Evolutionary conservation across 2,113 vertebrate species (phyloP).

Genomic region (Campylomormyrus tamandua): DNA sequence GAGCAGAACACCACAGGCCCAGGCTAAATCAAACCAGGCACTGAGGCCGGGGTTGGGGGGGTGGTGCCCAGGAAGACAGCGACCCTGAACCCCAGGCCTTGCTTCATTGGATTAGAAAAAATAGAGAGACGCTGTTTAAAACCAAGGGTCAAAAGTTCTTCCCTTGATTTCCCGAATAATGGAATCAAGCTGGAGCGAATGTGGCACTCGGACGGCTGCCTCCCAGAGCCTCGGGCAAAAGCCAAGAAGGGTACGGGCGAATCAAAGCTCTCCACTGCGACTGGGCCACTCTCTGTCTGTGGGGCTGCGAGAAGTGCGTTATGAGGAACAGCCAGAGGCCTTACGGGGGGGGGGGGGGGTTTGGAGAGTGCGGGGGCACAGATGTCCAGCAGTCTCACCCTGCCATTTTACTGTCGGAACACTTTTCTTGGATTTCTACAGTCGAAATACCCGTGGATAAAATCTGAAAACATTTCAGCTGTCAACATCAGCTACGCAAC

Average conservation of each 20-base stretch:
- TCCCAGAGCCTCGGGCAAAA: not conserved
- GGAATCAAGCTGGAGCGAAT: slow-evolving; percentile 24
- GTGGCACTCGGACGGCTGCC: not conserved
- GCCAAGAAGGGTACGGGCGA: not conserved
- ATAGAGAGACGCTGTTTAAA: not conserved
- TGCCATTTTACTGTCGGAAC: not conserved
- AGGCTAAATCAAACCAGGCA: slow-evolving; percentile 49
- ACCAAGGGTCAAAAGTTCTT: slow-evolving; percentile 20
- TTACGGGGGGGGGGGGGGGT: not conserved
- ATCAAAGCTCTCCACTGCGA: slow-evolving; percentile 1
- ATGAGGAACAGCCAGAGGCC: not conserved
- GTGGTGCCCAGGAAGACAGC: not conserved
- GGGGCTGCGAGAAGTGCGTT: not conserved
- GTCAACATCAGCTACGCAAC: not conserved
- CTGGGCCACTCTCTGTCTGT: not conserved
- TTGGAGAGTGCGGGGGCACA: not conserved
- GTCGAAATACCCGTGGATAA: not conserved
- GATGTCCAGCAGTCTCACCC: not conserved
- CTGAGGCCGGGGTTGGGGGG: slow-evolving; percentile 29
- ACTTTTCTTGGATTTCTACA: not conserved
- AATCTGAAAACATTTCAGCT: not conserved
- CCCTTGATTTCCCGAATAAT: slow-evolving; percentile 10
- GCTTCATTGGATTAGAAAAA: not conserved
- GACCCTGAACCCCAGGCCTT: not conserved
- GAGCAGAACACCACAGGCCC: slow-evolving; percentile 29